These are phyloP conservation scores for Sardina pilchardus DNA, from an alignment of 2,113 vertebrate genomes.

Conservation along the genomic window DNA sequence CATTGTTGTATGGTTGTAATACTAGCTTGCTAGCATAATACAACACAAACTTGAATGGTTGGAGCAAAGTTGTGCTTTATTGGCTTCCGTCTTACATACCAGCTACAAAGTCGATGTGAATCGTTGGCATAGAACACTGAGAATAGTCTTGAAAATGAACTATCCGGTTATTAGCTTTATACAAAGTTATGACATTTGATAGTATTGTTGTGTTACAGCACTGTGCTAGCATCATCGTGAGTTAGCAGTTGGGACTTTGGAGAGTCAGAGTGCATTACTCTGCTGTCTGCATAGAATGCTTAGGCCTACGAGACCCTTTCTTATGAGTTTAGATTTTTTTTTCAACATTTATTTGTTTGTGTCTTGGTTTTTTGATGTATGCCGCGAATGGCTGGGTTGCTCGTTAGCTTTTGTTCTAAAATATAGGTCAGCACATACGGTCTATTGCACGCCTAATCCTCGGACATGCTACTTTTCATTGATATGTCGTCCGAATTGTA, in stretches of 20 bases:
- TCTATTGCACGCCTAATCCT: neutral
- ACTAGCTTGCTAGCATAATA: neutral
- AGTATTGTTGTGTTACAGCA: neutral
- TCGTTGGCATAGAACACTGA: neutral
- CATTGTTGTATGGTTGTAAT: neutral
- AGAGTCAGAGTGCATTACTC: neutral
- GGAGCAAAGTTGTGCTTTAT: neutral
- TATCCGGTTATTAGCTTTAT: neutral
- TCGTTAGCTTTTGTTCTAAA: neutral
- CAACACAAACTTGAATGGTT: neutral
- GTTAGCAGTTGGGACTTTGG: conserved; percentile 5
- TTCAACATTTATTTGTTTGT: neutral
- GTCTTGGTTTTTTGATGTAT: neutral
- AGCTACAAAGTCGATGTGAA: neutral
- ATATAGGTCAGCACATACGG: neutral
- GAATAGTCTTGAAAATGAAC: neutral
- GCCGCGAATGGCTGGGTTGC: neutral
- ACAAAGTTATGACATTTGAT: neutral
- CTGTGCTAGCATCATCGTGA: neutral
- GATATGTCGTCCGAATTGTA: neutral
- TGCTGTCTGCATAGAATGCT: neutral
- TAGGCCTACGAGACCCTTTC: neutral
- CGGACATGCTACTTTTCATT: neutral
- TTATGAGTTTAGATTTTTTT: neutral
- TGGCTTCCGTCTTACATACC: neutral